Evolutionary conservation across 2,888 invertebrate species (phyloP).

Genomic region (Cecidostiba fungosa): DNA sequence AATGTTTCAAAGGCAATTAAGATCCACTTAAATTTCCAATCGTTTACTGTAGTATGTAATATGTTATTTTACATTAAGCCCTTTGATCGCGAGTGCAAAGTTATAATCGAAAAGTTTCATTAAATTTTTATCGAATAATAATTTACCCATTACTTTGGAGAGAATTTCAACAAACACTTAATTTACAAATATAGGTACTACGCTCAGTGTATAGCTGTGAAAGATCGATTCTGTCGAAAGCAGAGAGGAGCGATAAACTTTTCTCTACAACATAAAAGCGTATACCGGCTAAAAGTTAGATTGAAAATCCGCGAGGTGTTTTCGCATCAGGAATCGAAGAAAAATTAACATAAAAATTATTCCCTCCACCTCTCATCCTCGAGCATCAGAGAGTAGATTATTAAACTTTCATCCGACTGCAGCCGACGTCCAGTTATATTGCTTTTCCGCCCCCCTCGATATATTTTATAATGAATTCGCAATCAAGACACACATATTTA

Average conservation of each 20-base stretch:
- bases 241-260: constrained; percentile 24
- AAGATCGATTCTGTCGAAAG: constrained; percentile 46
- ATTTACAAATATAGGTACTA: no score
- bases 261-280: constrained; percentile 35
- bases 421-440: no score
- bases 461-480: not conserved
- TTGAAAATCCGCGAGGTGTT: constrained; percentile 52
- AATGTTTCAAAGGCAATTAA: not conserved
- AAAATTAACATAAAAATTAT: constrained; percentile 61
- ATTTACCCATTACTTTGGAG: not conserved
- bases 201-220: not conserved
- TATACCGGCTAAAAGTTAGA: constrained; percentile 35
- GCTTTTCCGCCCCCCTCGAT: no score
- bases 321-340: constrained; percentile 21
- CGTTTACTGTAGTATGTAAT: not conserved
- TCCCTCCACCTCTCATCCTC: constrained; percentile 16
- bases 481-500: not conserved
- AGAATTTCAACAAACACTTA: no score
- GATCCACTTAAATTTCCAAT: not conserved
- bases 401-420: constrained; percentile 3
- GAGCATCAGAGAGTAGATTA: not conserved
- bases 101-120: not conserved
- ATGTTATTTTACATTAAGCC: not conserved
- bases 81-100: not conserved
- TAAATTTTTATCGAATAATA: constrained; percentile 5